Base-by-base conservation (phyloP, 1,140 invertebrate genomes). In the Pogonomyrmex californicus region DNA sequence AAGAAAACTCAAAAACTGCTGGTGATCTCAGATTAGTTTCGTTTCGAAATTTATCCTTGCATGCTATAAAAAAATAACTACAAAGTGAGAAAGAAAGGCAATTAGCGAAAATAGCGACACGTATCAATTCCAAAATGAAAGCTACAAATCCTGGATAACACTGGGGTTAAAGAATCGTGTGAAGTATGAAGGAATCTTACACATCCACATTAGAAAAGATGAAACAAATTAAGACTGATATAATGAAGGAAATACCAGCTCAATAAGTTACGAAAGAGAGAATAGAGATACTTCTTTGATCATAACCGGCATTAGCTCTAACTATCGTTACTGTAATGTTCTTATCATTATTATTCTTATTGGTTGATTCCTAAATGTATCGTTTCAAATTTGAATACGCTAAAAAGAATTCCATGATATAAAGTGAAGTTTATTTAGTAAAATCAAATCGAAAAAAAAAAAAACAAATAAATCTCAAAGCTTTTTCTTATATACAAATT, bases 281-380 rank as follows among this genome's bases (percentile, higher is more conserved):
- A 51, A 51, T 30, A 54, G 12, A 12, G 14, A 23, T 79, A 76
- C 14, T 65, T 70, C 17, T 47, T 60, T 38, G 66, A 58, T 82
- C 41, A 49, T 83, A 49, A 75, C 47, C 65, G 14, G 23, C 30
- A 36, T 71, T 83, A 83, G 12, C 47, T 73, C 33, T 83, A 83
- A 49, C 33, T 62, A 75, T 73, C 41, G 7, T 81, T 66, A 56
- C 36, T 75, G 23, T 23, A 83, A 44, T 47, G 17, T 82, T 73
- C 66, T 73, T 73, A 47, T 82, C 10, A 33, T 79, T 79, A 79
- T 41, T 66, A 79, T 66, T 0, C 62, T 79, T 79, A 79, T 79
- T 66, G n/a, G 23, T 70, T 82, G 79, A 83, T 83, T 60, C 10
- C n/a, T 83, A 83, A 49, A 41, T 62, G 33, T 79, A 79, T 6